A percentile compares a stretch with the other conserved stretches of the same genome.
Conservation (phyloP, 2,797 vertebrate genomes). For the Artibeus jamaicensis region DNA sequence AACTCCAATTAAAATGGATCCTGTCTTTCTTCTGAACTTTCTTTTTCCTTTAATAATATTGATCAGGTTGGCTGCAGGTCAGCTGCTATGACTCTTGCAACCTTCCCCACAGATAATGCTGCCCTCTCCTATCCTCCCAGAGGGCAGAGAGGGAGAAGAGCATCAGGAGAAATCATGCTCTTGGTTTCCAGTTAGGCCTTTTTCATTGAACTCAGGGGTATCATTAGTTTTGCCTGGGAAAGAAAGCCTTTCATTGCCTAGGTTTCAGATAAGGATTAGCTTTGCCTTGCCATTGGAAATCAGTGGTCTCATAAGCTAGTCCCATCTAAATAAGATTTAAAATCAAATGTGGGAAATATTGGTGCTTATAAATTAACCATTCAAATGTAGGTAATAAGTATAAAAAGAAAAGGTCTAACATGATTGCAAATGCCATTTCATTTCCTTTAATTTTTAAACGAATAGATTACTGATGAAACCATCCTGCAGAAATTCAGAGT, state of each 20-base stretch:
- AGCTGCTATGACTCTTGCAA: not conserved
- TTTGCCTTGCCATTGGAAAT: conserved; percentile 19
- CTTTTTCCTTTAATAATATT: conserved; percentile 21
- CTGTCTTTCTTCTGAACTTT: conserved; percentile 19
- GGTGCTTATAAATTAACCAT: conserved; percentile 43
- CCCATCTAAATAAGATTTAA: conserved; percentile 26
- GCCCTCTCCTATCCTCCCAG: not conserved
- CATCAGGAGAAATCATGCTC: not conserved
- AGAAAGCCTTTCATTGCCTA: conserved; percentile 31
- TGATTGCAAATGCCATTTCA: conserved; percentile 21
- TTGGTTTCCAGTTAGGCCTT: not conserved
- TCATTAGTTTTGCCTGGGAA: conserved; percentile 46
- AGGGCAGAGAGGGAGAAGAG: not conserved
- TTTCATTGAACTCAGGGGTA: conserved; percentile 22
- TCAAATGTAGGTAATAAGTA: not conserved
- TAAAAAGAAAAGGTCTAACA: conserved; percentile 42
- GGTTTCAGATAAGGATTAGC: conserved; percentile 30
- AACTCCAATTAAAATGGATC: conserved; percentile 30
- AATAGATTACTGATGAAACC: not conserved
- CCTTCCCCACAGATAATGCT: not conserved
- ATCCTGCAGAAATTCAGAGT: conserved; percentile 1
- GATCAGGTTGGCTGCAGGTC: not conserved
- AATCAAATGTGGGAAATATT: conserved; percentile 26
- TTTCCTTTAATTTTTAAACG: conserved; percentile 49
- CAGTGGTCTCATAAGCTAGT: conserved; percentile 19